phyloP scores from a whole-genome alignment of 2,888 invertebrate genomes.

The Ochropacha duplaris region DNA sequence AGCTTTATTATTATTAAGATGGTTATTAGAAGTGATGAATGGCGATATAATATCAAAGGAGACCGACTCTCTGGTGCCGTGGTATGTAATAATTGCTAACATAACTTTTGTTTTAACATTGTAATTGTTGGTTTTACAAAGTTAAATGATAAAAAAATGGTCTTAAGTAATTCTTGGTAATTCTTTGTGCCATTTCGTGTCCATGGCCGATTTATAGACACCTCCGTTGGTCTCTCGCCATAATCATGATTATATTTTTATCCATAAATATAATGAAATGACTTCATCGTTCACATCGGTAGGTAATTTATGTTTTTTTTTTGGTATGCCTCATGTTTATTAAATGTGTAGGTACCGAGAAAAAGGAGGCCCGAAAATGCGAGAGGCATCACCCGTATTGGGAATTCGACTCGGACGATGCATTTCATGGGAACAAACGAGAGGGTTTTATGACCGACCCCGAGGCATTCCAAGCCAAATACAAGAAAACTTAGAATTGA shows the following conservation, averaged over 20 bases:
- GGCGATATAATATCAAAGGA: too few relatives aligned
- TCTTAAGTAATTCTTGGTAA: background rate
- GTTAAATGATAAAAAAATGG: too few relatives aligned
- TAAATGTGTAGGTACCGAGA: constrained; percentile 33
- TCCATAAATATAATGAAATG: constrained; percentile 43
- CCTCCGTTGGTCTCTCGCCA: constrained; percentile 31
- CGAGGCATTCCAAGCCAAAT: background rate
- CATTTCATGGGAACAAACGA: constrained; percentile 24
- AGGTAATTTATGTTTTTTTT: constrained; percentile 43
- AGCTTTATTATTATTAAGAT: too few relatives aligned
- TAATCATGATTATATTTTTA: constrained; percentile 36
- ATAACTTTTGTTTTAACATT: constrained; percentile 15
- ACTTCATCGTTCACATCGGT: constrained; percentile 47
- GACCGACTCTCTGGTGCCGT: background rate
- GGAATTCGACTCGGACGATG: constrained; percentile 8
- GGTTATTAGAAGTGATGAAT: background rate
- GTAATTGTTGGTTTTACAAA: too few relatives aligned
- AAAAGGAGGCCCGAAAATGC: constrained; percentile 26
- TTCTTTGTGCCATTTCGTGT: constrained; percentile 3
- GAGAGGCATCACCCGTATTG: constrained; percentile 33
- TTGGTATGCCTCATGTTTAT: constrained; percentile 42
- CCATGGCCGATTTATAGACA: constrained; percentile 44
- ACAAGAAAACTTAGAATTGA: constrained; percentile 1
- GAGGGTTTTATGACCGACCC: constrained; percentile 4
- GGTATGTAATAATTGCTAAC: constrained; percentile 1